These are phyloP conservation scores for Smithornis capensis DNA, from an alignment of 2,113 vertebrate species.

Conservation along the genomic window DNA sequence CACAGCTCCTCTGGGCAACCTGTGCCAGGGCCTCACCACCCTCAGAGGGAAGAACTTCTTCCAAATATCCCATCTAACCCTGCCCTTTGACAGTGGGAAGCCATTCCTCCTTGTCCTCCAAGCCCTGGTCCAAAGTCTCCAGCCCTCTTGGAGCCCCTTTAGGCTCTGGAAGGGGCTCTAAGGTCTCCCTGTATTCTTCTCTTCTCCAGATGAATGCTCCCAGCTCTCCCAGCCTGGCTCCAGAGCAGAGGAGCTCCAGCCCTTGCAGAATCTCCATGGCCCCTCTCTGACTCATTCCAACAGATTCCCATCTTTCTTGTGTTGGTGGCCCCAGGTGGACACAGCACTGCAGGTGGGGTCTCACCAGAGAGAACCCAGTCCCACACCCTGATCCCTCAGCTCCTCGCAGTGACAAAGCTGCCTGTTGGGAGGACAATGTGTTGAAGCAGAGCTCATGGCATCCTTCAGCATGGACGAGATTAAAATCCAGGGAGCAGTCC, in stretches of 20 bases:
- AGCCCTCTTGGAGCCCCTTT: background rate
- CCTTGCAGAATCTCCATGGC: rapidly evolving
- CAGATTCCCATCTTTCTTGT: background rate
- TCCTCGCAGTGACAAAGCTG: background rate
- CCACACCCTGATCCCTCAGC: background rate
- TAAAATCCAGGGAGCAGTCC: background rate
- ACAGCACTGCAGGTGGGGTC: background rate
- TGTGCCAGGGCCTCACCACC: background rate
- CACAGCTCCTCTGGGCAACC: background rate
- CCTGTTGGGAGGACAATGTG: rapidly evolving
- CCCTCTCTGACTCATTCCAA: background rate
- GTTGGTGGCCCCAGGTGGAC: background rate
- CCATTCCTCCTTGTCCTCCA: background rate
- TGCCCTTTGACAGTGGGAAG: background rate
- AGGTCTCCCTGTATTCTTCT: background rate
- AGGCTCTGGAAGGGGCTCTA: background rate
- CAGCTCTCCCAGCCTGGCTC: background rate
- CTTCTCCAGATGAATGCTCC: background rate
- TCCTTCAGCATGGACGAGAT: background rate
- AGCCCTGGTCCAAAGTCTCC: too few relatives aligned
- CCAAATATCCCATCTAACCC: background rate
- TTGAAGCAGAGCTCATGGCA: background rate
- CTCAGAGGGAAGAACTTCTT: background rate
- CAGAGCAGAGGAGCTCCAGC: background rate
- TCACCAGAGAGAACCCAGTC: background rate